Evolutionary conservation across 2,888 invertebrate species (phyloP).

Genomic region (Conistra vaccinii): DNA sequence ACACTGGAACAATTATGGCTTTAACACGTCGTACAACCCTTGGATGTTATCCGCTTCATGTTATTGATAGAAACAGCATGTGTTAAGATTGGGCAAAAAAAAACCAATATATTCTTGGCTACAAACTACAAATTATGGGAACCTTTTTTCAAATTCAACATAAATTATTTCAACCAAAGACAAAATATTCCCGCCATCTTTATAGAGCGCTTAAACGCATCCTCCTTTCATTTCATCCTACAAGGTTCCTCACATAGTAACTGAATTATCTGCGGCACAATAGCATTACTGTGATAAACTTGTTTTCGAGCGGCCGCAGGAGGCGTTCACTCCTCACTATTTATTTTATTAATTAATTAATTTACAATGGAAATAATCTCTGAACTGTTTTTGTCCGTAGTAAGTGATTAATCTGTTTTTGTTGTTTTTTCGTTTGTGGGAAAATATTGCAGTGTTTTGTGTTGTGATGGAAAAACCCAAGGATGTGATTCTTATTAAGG

Average conservation of each 20-base stretch:
- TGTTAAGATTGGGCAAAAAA: not conserved
- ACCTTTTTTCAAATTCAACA: not conserved
- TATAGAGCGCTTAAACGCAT: not conserved
- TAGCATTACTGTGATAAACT: slow-evolving; percentile 49
- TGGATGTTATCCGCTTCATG: not conserved
- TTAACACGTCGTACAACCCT: no score
- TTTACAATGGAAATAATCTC: slow-evolving; percentile 41
- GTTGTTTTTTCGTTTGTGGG: not conserved
- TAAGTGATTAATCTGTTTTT: slow-evolving; percentile 33
- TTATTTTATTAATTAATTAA: slow-evolving; percentile 7
- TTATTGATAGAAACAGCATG: not conserved
- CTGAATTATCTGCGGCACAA: slow-evolving; percentile 41
- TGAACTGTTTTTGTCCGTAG: slow-evolving; percentile 17
- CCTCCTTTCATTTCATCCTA: not conserved
- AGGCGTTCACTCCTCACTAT: slow-evolving; percentile 38
- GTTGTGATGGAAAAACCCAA: not conserved
- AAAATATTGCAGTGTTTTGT: slow-evolving; percentile 8
- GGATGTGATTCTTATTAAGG: not conserved
- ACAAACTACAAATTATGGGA: not conserved
- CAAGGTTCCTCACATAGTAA: not conserved
- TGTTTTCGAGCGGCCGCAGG: slow-evolving; percentile 55
- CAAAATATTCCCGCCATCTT: not conserved
- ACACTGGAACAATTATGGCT: no score
- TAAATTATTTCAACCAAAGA: not conserved
- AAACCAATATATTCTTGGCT: not conserved